These are phyloP conservation scores for Scopus umbretta DNA, from an alignment of 2,113 vertebrate species.

Conservation along the genomic window DNA sequence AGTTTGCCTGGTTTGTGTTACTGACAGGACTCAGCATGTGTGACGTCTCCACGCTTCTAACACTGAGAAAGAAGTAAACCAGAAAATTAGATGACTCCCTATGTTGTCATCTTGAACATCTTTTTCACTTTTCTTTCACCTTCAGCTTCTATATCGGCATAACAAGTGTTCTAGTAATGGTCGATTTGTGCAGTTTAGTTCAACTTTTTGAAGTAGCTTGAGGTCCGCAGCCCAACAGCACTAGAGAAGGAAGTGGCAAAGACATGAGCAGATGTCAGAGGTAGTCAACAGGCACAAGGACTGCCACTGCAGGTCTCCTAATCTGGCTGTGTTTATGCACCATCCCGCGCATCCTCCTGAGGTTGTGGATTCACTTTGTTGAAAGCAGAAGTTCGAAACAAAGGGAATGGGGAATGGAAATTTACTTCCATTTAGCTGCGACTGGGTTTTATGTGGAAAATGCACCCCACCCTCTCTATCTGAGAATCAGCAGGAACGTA, in stretches of 20 bases:
- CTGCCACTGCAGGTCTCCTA: not conserved
- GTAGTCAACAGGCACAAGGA: not conserved
- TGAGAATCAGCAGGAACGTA: not conserved
- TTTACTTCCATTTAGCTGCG: slow-evolving; percentile 4
- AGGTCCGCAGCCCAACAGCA: not conserved
- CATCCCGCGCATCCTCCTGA: not conserved
- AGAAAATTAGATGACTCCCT: not conserved
- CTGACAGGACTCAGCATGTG: not conserved
- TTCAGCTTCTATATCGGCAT: not conserved
- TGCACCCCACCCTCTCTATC: slow-evolving; percentile 42
- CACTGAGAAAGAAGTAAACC: not conserved
- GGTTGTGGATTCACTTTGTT: fast-evolving
- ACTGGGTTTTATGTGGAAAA: slow-evolving; percentile 11
- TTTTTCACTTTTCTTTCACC: not conserved
- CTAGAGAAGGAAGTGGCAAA: not conserved
- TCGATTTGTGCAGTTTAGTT: not conserved
- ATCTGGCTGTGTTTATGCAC: fast-evolving
- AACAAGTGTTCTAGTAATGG: fast-evolving
- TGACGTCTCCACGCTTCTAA: not conserved
- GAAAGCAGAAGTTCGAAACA: not conserved
- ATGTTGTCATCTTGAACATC: not conserved
- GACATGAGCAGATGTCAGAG: fast-evolving
- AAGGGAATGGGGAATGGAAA: slow-evolving; percentile 13
- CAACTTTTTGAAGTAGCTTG: not conserved
- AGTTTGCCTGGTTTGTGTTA: not conserved